phyloP scores from a whole-genome alignment of 2,888 invertebrate genomes.

The Portevinia maculata region DNA sequence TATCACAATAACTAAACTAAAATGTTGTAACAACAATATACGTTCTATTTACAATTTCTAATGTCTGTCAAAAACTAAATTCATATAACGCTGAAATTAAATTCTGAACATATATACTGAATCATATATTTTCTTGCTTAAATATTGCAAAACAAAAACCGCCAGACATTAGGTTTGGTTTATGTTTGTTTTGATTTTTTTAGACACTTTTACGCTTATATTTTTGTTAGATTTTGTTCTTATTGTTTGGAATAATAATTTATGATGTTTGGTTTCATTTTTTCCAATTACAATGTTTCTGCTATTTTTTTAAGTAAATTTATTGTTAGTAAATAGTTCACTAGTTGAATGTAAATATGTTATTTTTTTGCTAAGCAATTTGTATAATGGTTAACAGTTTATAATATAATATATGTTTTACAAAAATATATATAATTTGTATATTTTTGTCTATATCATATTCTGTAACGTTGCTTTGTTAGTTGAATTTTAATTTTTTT shows the following conservation, averaged over 20 bases:
- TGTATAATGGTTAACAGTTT: slow-evolving; percentile 59
- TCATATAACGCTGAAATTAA: slow-evolving; percentile 23
- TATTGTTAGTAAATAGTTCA: slow-evolving; percentile 37
- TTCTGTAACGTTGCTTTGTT: slow-evolving; percentile 13
- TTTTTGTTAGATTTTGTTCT: slow-evolving; percentile 46
- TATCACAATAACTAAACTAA: slow-evolving; percentile 66
- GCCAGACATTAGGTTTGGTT: slow-evolving; percentile 60
- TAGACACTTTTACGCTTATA: slow-evolving; percentile 75
- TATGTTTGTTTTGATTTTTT: slow-evolving; percentile 57
- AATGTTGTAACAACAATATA: slow-evolving; percentile 27
- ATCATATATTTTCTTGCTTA: neutral
- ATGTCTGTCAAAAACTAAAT: slow-evolving; percentile 56
- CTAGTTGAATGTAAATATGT: slow-evolving; percentile 24
- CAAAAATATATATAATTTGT: slow-evolving; percentile 65
- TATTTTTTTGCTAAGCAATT: slow-evolving; percentile 45
- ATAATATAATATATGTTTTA: slow-evolving; percentile 57
- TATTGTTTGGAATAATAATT: slow-evolving; percentile 19
- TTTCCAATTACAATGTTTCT: slow-evolving; percentile 24
- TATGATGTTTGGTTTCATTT: slow-evolving; percentile 30
- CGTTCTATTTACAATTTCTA: slow-evolving; percentile 63
- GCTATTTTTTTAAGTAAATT: slow-evolving; percentile 21
- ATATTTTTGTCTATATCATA: slow-evolving; percentile 28
- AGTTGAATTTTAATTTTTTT: neutral
- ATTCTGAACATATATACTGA: neutral
- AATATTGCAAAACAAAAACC: slow-evolving; percentile 21